Base-by-base conservation (phyloP, 2,797 vertebrate species). In the Phoxinus dragarum region DNA sequence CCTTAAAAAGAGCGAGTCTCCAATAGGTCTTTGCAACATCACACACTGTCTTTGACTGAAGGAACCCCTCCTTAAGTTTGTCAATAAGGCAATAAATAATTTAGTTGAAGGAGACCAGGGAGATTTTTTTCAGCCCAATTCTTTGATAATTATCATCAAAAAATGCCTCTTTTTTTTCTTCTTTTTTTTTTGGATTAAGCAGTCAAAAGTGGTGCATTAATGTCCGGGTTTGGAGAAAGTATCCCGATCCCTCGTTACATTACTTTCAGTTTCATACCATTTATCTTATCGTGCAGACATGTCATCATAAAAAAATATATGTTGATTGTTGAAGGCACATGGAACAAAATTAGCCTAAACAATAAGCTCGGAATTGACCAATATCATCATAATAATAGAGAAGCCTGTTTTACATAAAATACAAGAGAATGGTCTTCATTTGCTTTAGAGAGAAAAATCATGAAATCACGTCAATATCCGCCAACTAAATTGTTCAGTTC, bases 191-290 rank as follows among this genome's bases (percentile, higher is more conserved):
- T 83, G 1, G 19, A 8, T 3, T 56, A 23, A 23, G 54, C 73
- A 84, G 80, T 78, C 68, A 47, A 69, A 74, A 79, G 49, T 27
- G 42, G 68, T 56, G 52, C 19, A 80, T 52, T 81, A 40, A 82
- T 71, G 52, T 83, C 82, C 54, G 23, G 69, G 21, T 79, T 44
- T 67, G 34, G 68, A 75, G 61, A 87, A 68, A 67, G 17, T 67
- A 84, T 68, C 31, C 56, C 44, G 67, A 44, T 36, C 3, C 31
- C 5, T 81, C 10, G 40, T 9, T 10, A 47, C 49, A 52, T n/a
- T 10, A 12, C 23, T 9, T 64, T 38, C 38, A n/a, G 14, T n/a
- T 23, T 61, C 5, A 71, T 44, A 21, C 19, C 12, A 40, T n/a
- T 77, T 40, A 61, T 27, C 59, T 59, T 0, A 59, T 59, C 8